phyloP scores from a whole-genome alignment of 2,888 invertebrate species.

The Tenthredo amoena region DNA sequence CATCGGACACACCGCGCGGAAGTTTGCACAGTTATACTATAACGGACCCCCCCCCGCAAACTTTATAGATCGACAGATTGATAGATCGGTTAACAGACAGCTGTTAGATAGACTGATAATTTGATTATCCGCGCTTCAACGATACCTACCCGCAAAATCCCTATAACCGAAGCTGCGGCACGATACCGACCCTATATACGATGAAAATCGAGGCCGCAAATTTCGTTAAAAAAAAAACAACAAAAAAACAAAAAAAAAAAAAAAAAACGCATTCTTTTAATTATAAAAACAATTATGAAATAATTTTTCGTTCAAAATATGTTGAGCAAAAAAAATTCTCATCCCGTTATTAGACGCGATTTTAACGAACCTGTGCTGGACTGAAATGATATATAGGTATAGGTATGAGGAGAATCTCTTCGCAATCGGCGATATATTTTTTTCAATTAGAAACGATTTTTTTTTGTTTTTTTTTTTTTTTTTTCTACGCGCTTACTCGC shows the following conservation, averaged over 20 bases:
- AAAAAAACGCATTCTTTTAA: background rate
- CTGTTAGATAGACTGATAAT: constrained; percentile 1
- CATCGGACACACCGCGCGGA: background rate
- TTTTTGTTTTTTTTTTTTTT: background rate
- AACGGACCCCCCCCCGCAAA: background rate
- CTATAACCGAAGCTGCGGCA: background rate
- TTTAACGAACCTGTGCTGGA: no score
- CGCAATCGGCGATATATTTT: background rate
- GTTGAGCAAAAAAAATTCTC: no score
- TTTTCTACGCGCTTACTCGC: background rate
- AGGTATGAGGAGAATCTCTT: no score
- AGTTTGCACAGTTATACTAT: constrained; percentile 14
- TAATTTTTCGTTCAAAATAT: no score
- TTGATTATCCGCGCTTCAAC: background rate
- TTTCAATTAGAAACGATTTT: background rate
- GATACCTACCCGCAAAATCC: background rate
- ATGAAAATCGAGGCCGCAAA: no score
- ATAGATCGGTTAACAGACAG: constrained; percentile 40
- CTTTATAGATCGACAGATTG: constrained; percentile 34
- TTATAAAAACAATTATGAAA: no score
- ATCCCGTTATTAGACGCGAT: no score
- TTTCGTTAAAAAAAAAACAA: background rate
- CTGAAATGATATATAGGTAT: no score
- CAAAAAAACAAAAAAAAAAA: background rate
- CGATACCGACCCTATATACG: background rate